Evolutionary conservation across 1,140 invertebrate genomes (phyloP).

Genomic region (Heliconius nattereri): DNA sequence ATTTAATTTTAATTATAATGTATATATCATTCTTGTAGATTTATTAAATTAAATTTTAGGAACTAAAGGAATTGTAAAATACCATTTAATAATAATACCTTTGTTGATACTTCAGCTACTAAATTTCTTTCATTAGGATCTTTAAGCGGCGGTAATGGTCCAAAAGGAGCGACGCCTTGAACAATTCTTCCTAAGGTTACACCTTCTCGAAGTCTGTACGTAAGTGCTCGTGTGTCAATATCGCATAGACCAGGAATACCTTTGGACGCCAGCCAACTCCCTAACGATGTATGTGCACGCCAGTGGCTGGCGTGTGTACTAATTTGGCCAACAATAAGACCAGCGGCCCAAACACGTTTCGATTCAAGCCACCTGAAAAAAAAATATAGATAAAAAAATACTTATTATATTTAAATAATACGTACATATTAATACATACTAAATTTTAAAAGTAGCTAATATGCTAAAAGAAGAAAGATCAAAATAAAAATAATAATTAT

Average conservation of each 20-base stretch:
- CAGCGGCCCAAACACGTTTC: constrained; percentile 94
- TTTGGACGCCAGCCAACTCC: constrained; percentile 90
- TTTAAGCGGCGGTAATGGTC: constrained; percentile 66
- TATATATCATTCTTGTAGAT: no score
- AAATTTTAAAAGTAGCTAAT: no score
- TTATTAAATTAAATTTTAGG: no score
- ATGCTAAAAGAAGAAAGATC: no score
- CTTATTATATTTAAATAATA: no score
- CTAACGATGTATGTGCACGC: constrained; percentile 89
- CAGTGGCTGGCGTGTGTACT: constrained; percentile 95
- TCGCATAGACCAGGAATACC: constrained; percentile 93
- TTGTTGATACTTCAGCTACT: constrained; percentile 94
- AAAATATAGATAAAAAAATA: no score
- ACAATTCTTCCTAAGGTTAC: constrained; percentile 91
- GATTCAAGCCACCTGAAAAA: constrained; percentile 94
- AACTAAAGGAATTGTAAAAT: not conserved
- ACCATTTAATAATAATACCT: constrained; percentile 78
- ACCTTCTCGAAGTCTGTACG: constrained; percentile 93
- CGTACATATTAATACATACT: no score
- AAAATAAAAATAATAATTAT: no score
- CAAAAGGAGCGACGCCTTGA: constrained; percentile 74
- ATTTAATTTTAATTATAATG: no score
- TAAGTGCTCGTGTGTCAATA: constrained; percentile 94
- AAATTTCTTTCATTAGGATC: constrained; percentile 96
- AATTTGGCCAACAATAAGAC: constrained; percentile 94